Evolutionary conservation across 2,797 vertebrate genomes (phyloP).

Genomic region (Catostomus latipinnis): DNA sequence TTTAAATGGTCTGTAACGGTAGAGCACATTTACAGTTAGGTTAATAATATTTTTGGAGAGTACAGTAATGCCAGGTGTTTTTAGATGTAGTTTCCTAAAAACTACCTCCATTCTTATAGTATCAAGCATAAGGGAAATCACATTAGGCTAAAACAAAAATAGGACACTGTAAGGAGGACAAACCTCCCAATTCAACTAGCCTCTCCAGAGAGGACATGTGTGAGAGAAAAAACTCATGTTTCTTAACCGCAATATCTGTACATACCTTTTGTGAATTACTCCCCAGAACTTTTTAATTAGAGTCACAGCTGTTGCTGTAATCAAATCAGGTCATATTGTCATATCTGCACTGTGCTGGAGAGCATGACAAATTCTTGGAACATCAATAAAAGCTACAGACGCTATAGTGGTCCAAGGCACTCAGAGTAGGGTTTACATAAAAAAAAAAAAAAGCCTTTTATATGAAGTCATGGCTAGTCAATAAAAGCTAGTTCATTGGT

Average conservation of each 20-base stretch:
- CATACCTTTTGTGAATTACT: slow-evolving; percentile 9
- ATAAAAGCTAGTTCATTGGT: slow-evolving; percentile 2
- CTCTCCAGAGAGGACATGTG: background rate
- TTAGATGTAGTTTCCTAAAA: background rate
- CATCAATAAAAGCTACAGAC: background rate
- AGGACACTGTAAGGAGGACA: background rate
- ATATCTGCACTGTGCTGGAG: slow-evolving; percentile 3
- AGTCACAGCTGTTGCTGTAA: slow-evolving; percentile 40
- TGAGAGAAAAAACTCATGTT: background rate
- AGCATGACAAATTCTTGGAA: slow-evolving; percentile 18
- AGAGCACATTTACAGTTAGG: background rate
- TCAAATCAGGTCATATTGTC: slow-evolving; percentile 3
- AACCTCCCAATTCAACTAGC: background rate
- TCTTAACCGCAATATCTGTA: background rate
- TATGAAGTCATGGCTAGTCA: too few relatives aligned
- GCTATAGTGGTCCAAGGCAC: too few relatives aligned
- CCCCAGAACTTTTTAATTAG: slow-evolving; percentile 4
- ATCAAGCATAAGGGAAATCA: background rate
- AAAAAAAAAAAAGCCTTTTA: too few relatives aligned
- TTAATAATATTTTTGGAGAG: background rate
- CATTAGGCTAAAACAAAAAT: background rate
- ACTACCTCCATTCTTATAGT: background rate
- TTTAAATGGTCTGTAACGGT: background rate
- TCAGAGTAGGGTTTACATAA: too few relatives aligned
- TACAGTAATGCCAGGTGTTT: background rate